These are phyloP conservation scores for Rallus limicola DNA, from an alignment of 2,113 vertebrate genomes.

Conservation along the genomic window DNA sequence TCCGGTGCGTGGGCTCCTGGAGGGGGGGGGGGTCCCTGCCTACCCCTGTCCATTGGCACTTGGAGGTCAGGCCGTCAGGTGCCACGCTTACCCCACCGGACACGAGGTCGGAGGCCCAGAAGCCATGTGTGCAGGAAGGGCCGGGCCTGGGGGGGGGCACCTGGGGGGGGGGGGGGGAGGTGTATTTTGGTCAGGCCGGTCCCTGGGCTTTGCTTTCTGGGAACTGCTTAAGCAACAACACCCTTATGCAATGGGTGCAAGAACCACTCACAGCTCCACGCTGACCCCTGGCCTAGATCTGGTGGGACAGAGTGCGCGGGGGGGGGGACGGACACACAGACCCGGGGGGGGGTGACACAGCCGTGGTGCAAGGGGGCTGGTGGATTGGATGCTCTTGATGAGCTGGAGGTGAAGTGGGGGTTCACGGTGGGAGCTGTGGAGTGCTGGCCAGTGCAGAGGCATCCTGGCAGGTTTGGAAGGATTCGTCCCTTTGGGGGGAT, in stretches of 20 bases:
- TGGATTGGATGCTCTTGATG: fast-evolving
- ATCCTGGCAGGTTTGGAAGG: fast-evolving
- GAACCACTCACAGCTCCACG: not conserved
- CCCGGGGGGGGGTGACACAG: not conserved
- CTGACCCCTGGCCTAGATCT: constrained; percentile 61
- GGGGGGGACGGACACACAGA: not conserved
- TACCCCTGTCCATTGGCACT: not conserved
- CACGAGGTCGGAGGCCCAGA: not conserved
- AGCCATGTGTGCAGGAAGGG: constrained; percentile 2
- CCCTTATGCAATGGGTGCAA: constrained; percentile 63
- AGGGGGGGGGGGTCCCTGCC: not conserved
- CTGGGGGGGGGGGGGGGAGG: too few relatives aligned
- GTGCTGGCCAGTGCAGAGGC: not conserved
- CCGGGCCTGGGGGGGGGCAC: not conserved
- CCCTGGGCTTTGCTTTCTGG: constrained; percentile 64
- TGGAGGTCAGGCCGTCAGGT: not conserved
- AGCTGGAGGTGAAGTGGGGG: not conserved
- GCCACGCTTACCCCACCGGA: not conserved
- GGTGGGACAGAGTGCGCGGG: not conserved
- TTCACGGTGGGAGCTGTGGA: fast-evolving
- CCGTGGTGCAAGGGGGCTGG: fast-evolving
- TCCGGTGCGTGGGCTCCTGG: not conserved
- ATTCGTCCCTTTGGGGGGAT: not conserved
- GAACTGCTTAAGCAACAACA: constrained; percentile 62
- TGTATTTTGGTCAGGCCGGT: constrained; percentile 33